Evolutionary conservation across 2,888 invertebrate genomes (phyloP), one percentile per base, ranked within the genome.

Genomic region (Ganaspis brasiliensis): DNA sequence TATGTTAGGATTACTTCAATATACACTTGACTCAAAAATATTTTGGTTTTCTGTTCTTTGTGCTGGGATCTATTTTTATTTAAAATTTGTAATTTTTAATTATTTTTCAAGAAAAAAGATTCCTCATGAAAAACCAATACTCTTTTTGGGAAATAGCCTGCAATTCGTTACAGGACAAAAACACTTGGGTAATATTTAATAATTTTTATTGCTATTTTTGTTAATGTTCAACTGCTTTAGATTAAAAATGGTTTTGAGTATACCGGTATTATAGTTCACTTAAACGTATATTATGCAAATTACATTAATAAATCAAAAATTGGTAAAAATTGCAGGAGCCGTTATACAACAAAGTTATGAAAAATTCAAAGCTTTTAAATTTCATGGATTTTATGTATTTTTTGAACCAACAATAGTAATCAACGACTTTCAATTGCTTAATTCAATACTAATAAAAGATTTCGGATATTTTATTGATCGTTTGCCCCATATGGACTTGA

Each of bases 381-480:
- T 92, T 79, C 91, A 94, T 6, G 95, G 95, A 0, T 91, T 95
- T 86, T 95, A 95, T 86, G 93, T 94, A 78, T 93, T 95, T 79
- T 92, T 93, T 77, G 92, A 93, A 55, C 95, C 94, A 2, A 93
- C 93, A n/a, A 87, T 95, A 45, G 87, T 95, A 31, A 91, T 95
- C 8, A 92, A 95, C 75, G 94, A 95, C 89, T 93, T 94, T 2
- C 93, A 94, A 9, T 85, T 95, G 75, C 94, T 94, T 8, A 89
- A 89, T 78, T 91, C 92, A 57, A 92, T 95, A 8, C 86, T 95
- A 81, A 92, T 93, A 49, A 93, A 92, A 83, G 95, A 95, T 86
- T 95, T 95, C 82, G 92, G 92, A 14, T 92, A 94, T 87, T 95
- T 96, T 82, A 93, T 94, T 87, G 95, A 95, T 82, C 93, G 95